Evolutionary conservation across 2,888 invertebrate genomes (phyloP), one percentile per base, ranked within the genome.

Genomic region (Eupithecia subumbrata): DNA sequence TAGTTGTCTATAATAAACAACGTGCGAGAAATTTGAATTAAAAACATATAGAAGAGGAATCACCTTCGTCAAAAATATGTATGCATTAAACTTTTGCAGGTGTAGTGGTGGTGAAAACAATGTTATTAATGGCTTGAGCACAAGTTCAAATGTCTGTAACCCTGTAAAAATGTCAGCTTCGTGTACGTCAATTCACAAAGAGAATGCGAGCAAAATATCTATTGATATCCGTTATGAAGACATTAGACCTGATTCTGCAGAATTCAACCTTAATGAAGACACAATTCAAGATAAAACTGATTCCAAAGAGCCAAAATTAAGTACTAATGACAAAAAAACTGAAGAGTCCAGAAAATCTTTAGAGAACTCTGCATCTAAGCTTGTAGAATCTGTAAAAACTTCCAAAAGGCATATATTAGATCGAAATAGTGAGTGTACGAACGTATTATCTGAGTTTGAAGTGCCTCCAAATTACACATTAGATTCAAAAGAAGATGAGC

Each of bases 141-240:
- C 5, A 52, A 52, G 18, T 25, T 56, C 56, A 56, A 22, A n/a
- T 56, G 56, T 14, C 3, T 22, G 4, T 60, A 64, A 74, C 73
- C 73, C 80, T n/a, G 22, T 78, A 11, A 82, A 79, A 48, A 78
- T 76, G 68, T 72, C 76, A 5, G 40, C 30, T 37, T 80, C 82
- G 14, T 75, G 75, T 45, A 69, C 76, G 30, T 81, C 82, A n/a
- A 34, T 63, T 64, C 52, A 75, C 2, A 66, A 66, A 73, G 63
- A 60, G 3, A 69, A 34, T 67, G 56, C 16, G 0, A 73, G 60
- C 11, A 71, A 71, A 67, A 72, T 69, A 43, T 34, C 60, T 30
- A 76, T 25, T 64, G 45, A 5, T 70, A 75, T 40, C 1, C 60
- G 2, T 52, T 64, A 37, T 67, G 64, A 25, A 75, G 67, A 71